Evolutionary conservation across 1,140 invertebrate genomes (phyloP).

Genomic region (Drosophila elegans): DNA sequence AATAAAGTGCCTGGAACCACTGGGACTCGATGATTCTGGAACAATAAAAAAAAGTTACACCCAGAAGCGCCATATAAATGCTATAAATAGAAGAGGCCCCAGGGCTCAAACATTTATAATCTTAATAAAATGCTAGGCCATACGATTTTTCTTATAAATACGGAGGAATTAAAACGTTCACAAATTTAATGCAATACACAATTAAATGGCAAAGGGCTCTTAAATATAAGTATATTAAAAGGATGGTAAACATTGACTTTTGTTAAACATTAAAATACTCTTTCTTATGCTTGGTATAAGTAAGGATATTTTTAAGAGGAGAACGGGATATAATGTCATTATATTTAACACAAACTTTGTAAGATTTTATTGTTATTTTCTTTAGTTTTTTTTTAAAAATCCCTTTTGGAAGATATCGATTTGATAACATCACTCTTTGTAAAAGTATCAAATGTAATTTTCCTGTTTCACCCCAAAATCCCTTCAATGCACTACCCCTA

Average conservation of each 20-base stretch:
- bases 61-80: conserved; percentile 34
- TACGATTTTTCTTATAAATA: conserved; percentile 1
- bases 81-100: conserved; percentile 31
- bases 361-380: too few relatives aligned
- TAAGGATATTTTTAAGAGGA: too few relatives aligned
- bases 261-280: neutral
- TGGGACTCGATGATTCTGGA: conserved; percentile 23
- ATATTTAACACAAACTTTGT: too few relatives aligned
- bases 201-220: neutral
- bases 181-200: conserved; percentile 1
- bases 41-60: conserved; percentile 42
- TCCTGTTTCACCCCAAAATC: too few relatives aligned
- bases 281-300: neutral
- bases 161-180: conserved; percentile 5
- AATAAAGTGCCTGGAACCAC: conserved; percentile 1
- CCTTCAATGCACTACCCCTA: neutral
- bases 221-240: neutral
- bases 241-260: neutral
- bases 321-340: too few relatives aligned
- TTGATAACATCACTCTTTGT: neutral
- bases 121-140: conserved; percentile 13
- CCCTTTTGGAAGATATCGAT: too few relatives aligned
- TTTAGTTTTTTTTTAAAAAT: too few relatives aligned
- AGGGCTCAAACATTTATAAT: conserved; percentile 22
- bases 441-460: neutral